Base-by-base conservation (phyloP, 2,113 vertebrate genomes). In the Vireo altiloquus region DNA sequence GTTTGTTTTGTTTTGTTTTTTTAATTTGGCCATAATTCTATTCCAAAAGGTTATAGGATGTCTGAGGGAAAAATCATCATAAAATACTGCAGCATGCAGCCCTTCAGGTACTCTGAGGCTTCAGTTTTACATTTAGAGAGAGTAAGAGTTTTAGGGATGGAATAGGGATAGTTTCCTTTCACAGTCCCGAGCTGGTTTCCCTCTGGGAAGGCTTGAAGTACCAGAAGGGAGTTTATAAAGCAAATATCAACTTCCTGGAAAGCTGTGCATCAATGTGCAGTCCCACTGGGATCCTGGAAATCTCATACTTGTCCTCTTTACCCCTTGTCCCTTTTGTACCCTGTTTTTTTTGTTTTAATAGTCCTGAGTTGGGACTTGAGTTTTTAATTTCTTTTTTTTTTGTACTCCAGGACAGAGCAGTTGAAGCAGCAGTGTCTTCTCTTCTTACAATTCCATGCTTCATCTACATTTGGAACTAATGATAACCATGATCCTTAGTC, bases 201-300 rank as follows among this genome's bases (percentile, higher is more conserved):
- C 20, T 71, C 47, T 75, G 66, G 31, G 52, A 82, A 66, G 15
- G 31, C 50, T 42, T 76, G 49, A 82, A 79, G 25, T 31, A 71
- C 22, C 61, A 68, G 47, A 72, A 50, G 14, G 49, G 42, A 60
- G 23, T 56, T 78, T 82, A 65, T 31, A 60, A 87, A 46, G 40
- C 49, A 74, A 64, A 28, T 81, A 17, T 80, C 1, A 2, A 7
- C 35, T 76, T 94, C 27, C 54, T 57, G 69, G 69, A 84, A 82
- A 84, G n/a, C 42, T 18, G 6, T 54, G 69, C 11, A 12, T 74
- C 27, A 52, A 1, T 3, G 30, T 74, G 22, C 0, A 0, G 11
- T 74, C 50, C 54, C 35, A 33, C 2, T 85, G 56, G 42, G 20
- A 63, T 66, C 33, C 33, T 71, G 47, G 42, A 72, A 64, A 27